These are phyloP conservation scores for Oenanthe melanoleuca DNA, from an alignment of 2,113 vertebrate species.

Conservation along the genomic window DNA sequence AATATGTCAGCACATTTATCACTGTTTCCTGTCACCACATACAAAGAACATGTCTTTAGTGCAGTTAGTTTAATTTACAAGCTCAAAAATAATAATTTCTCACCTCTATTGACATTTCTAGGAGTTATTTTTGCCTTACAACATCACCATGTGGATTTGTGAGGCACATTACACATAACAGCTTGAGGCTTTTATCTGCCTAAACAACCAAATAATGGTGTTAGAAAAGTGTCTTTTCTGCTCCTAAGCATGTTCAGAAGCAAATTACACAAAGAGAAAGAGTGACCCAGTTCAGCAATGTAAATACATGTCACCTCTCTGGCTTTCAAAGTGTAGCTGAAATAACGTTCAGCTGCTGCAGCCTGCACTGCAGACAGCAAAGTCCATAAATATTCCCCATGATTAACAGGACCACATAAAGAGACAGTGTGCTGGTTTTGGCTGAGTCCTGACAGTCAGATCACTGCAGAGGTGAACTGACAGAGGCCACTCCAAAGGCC, in stretches of 20 bases:
- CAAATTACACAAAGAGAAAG: not conserved
- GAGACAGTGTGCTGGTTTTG: not conserved
- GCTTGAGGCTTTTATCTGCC: slow-evolving; percentile 43
- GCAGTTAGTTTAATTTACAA: not conserved
- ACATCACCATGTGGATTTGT: not conserved
- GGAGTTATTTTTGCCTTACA: slow-evolving; percentile 23
- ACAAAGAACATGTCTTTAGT: not conserved
- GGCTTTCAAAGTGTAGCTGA: not conserved
- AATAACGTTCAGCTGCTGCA: not conserved
- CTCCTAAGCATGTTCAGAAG: not conserved
- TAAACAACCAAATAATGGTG: slow-evolving; percentile 10
- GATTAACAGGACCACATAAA: not conserved
- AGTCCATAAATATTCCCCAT: not conserved
- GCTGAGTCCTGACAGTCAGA: not conserved
- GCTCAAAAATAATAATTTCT: slow-evolving; percentile 18
- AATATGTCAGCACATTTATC: not conserved
- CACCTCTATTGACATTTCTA: not conserved
- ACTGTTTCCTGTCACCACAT: slow-evolving; percentile 7
- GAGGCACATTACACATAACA: not conserved
- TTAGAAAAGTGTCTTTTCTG: not conserved
- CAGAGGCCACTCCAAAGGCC: not conserved
- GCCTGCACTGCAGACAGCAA: not conserved
- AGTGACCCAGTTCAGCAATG: not conserved
- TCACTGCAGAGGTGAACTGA: not conserved
- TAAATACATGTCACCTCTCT: not conserved